These are phyloP conservation scores for Talpa occidentalis DNA, from an alignment of 2,113 vertebrate genomes.

Conservation along the genomic window DNA sequence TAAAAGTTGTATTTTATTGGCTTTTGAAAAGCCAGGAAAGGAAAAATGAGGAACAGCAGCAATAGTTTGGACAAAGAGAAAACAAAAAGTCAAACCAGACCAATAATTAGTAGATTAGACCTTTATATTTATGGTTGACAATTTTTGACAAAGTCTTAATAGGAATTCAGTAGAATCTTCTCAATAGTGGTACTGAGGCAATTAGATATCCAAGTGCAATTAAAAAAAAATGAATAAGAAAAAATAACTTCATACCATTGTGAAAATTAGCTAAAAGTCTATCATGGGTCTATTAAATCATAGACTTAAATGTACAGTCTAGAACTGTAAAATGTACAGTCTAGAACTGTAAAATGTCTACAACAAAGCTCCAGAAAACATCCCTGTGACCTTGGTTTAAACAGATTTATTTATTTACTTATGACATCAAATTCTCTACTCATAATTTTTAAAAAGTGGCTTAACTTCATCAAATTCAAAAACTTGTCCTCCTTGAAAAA, in stretches of 20 bases:
- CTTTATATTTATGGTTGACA: background rate
- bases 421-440: background rate
- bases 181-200: background rate
- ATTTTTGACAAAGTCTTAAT: background rate
- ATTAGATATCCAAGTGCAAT: background rate
- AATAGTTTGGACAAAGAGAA: background rate
- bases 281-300: background rate
- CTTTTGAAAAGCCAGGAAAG: background rate
- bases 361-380: background rate
- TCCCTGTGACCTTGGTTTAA: background rate
- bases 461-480: conserved; percentile 39
- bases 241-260: background rate
- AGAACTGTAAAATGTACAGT: too few relatives aligned
- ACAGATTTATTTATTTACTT: background rate
- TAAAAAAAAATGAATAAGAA: too few relatives aligned
- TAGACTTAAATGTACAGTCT: background rate
- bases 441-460: too few relatives aligned
- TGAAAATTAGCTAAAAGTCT: background rate
- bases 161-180: background rate
- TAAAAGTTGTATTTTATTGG: background rate
- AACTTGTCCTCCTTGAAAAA: conserved; percentile 3
- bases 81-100: background rate
- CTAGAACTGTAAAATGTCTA: background rate
- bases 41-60: background rate
- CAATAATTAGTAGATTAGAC: background rate